These are phyloP conservation scores for Callipepla squamata DNA, from an alignment of 2,113 vertebrate species.

Conservation along the genomic window DNA sequence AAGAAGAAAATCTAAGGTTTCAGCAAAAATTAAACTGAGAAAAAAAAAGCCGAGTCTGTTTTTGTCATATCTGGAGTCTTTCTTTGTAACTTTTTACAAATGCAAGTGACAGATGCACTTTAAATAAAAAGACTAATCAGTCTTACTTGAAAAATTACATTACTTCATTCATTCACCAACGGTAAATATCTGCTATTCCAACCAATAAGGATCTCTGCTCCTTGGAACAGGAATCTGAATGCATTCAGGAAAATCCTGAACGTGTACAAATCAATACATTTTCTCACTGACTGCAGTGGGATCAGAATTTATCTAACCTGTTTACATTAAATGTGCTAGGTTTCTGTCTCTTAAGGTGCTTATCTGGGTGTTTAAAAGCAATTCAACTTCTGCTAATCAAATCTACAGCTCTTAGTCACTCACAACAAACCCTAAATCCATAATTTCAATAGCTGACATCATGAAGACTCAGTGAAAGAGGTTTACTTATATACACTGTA, in stretches of 20 bases:
- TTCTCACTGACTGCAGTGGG: background rate
- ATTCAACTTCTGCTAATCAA: background rate
- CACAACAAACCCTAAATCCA: background rate
- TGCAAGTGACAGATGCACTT: background rate
- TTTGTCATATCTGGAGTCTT: background rate
- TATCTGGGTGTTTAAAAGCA: background rate
- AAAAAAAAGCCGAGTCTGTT: background rate
- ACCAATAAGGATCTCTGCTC: background rate
- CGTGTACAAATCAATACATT: background rate
- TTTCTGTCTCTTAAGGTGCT: background rate
- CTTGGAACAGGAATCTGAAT: background rate
- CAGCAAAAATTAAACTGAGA: background rate
- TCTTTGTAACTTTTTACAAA: background rate
- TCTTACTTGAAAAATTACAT: background rate
- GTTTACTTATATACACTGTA: background rate
- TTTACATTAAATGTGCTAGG: background rate
- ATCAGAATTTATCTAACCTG: background rate
- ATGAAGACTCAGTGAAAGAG: background rate
- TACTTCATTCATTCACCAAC: background rate
- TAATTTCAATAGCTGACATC: background rate
- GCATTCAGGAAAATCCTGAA: background rate
- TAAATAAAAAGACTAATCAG: background rate
- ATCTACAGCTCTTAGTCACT: background rate
- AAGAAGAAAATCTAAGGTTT: background rate
- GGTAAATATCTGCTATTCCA: background rate